Base-by-base conservation (phyloP, 2,797 vertebrate genomes). In the Calcarius lapponicus region DNA sequence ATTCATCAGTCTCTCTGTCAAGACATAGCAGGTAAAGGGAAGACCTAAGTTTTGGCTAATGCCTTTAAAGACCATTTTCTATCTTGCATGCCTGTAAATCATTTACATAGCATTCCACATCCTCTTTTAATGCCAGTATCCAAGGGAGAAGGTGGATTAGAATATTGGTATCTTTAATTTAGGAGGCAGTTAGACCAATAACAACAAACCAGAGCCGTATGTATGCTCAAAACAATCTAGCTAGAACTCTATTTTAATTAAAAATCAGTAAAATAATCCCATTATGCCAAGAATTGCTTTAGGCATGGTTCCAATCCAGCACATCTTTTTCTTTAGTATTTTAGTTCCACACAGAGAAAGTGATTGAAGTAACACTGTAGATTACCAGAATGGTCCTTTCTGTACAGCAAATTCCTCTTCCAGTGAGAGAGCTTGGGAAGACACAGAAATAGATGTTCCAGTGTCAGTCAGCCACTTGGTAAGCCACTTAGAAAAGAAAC, bases 241-340 rank as follows among this genome's bases (percentile, higher is more conserved):
- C 88, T 84, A 84, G 32, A 71, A 76, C 53, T 81, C 43, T 66
- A 72, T 40, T 88, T 75, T 94, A 93, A 95, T 92, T 92, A 81
- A 91, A 92, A 90, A 84, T 34, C 66, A 72, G 88, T 40, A 53
- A 62, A 69, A 90, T 66, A 88, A 93, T 70, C 58, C 47, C 25
- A 75, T 95, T 95, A 86, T 66, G 47, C 50, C 0, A 0, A 61
- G 9, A 51, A 86, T 54, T 78, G 54, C 34, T 71, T 80, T 38
- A 83, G 80, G 79, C 18, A 1, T 13, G 31, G 31, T 67, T 91
- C 65, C 58, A 91, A 58, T 25, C 13, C 48, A 89, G 32, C 36
- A 53, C 28, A 73, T 84, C 36, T 57, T 71, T 71, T 80, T 69
- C 70, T 80, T 74, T 22, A 85, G 50, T 54, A 47, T 85, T 91